These are phyloP conservation scores for Aethina tumida DNA, from an alignment of 1,140 invertebrate species.

Conservation along the genomic window DNA sequence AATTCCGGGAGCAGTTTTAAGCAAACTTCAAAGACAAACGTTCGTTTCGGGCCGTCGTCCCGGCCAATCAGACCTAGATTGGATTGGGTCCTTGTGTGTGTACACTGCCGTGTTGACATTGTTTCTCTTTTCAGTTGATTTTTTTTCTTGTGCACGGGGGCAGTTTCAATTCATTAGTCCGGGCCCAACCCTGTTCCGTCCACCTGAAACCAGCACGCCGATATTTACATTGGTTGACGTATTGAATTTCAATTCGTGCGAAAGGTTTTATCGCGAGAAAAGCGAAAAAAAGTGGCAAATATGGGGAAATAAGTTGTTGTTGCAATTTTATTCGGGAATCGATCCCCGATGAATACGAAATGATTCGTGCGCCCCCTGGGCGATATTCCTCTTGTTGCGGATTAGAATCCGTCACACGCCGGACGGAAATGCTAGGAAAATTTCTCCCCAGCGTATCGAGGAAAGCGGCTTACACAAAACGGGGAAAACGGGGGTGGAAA, in stretches of 20 bases:
- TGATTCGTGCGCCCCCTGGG: too few relatives aligned
- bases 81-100: constrained; percentile 31
- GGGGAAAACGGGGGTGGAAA: constrained; percentile 28
- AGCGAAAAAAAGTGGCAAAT: too few relatives aligned
- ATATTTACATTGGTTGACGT: constrained; percentile 24
- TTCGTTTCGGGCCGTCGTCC: constrained; percentile 22
- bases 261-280: constrained; percentile 15
- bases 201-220: constrained; percentile 28
- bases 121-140: constrained; percentile 32
- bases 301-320: too few relatives aligned
- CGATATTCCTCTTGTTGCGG: too few relatives aligned
- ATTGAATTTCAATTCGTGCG: constrained; percentile 26
- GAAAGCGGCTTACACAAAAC: constrained; percentile 30
- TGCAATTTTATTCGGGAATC: too few relatives aligned
- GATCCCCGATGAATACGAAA: too few relatives aligned
- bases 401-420: too few relatives aligned
- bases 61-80: constrained; percentile 31
- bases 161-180: constrained; percentile 36
- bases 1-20: constrained; percentile 24
- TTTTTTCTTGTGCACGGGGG: constrained; percentile 30
- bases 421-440: constrained; percentile 30
- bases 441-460: constrained; percentile 35
- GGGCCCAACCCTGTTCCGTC: too few relatives aligned
- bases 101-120: constrained; percentile 32
- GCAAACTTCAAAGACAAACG: constrained; percentile 33